Evolutionary conservation across 2,113 vertebrate species (phyloP).

Genomic region (Notiomystis cincta): DNA sequence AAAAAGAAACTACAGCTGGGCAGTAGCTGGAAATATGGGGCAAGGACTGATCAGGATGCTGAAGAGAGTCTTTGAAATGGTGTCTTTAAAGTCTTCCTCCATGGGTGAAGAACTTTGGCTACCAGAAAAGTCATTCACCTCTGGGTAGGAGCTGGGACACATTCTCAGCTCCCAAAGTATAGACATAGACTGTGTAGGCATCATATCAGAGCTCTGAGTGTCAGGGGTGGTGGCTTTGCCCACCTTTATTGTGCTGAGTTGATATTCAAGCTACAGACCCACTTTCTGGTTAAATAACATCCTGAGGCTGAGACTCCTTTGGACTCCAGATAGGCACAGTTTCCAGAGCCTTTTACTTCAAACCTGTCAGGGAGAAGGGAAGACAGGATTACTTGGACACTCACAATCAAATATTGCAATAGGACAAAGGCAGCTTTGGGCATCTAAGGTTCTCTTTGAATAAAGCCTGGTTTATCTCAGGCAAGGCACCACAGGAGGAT

Average conservation of each 20-base stretch:
- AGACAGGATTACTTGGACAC: neutral
- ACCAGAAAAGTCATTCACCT: neutral
- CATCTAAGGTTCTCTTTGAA: neutral
- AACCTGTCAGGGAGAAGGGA: neutral
- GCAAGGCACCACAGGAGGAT: neutral
- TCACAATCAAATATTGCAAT: neutral
- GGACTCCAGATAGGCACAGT: slow-evolving; percentile 43
- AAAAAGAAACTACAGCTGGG: neutral
- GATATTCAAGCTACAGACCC: slow-evolving; percentile 32
- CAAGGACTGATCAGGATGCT: neutral
- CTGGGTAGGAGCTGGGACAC: neutral
- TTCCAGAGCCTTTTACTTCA: slow-evolving; percentile 48
- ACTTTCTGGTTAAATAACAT: slow-evolving; percentile 47
- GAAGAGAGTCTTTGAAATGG: neutral
- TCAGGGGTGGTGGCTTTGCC: neutral
- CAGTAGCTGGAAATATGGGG: neutral
- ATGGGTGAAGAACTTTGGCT: neutral
- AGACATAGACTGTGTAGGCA: neutral
- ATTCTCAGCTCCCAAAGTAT: neutral
- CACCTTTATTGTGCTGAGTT: neutral
- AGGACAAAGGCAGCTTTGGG: neutral
- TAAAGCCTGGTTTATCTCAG: neutral
- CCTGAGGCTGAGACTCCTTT: slow-evolving; percentile 38
- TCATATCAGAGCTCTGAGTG: neutral
- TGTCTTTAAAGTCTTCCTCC: neutral